These are phyloP conservation scores for Potorous gilbertii DNA, from an alignment of 2,797 vertebrate species.

Conservation along the genomic window DNA sequence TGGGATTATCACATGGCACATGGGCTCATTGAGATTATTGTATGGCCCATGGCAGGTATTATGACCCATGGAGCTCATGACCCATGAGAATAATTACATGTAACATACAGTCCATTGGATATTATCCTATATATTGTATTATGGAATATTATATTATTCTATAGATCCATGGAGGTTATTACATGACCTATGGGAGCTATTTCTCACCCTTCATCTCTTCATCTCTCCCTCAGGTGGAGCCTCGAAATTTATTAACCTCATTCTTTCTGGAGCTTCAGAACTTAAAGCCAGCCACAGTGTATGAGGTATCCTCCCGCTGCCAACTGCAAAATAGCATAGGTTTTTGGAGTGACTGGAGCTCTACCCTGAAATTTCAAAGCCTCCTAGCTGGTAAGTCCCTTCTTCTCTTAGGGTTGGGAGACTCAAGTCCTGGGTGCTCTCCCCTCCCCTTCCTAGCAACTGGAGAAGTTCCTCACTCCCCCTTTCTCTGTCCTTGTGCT, in stretches of 20 bases:
- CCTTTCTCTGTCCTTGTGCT: not conserved
- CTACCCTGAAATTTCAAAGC: slow-evolving; percentile 66
- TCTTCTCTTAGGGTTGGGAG: not conserved
- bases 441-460: not conserved
- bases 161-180: not conserved
- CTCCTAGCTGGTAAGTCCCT: slow-evolving; percentile 81
- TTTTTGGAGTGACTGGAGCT: slow-evolving; percentile 86
- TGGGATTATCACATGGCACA: not conserved
- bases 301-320: slow-evolving; percentile 86
- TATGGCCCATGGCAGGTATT: not conserved
- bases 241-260: slow-evolving; percentile 20
- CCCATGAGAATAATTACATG: not conserved
- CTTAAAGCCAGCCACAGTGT: slow-evolving; percentile 76
- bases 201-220: not conserved
- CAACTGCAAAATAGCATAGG: slow-evolving; percentile 26
- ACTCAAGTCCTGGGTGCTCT: not conserved
- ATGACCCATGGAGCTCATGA: not conserved
- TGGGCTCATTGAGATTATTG: not conserved
- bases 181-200: not conserved
- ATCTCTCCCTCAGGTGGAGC: slow-evolving; percentile 54
- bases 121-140: not conserved
- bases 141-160: too few species aligned
- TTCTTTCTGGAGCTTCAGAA: slow-evolving; percentile 57
- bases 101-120: not conserved
- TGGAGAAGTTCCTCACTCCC: not conserved